Evolutionary conservation across 2,888 invertebrate species (phyloP).

Genomic region (Rapana venosa): DNA sequence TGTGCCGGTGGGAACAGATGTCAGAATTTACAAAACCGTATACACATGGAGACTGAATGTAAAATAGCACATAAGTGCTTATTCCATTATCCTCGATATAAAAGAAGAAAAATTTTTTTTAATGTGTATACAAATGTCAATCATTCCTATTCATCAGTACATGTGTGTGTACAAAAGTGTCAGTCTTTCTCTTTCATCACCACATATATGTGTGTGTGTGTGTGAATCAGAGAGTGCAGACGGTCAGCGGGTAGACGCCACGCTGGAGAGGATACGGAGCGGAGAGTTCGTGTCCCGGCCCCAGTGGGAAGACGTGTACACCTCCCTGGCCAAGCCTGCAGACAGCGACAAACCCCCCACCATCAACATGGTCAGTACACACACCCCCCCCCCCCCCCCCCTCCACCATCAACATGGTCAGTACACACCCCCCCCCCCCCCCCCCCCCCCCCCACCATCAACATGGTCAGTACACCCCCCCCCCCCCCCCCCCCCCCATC

Average conservation of each 20-base stretch:
- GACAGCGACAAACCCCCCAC: constrained; percentile 24
- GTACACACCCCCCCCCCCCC: too few species aligned
- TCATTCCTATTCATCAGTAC: too few species aligned
- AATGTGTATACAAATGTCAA: too few species aligned
- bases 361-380: background rate
- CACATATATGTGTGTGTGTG: too few species aligned
- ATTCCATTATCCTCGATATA: too few species aligned
- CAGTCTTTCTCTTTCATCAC: too few species aligned
- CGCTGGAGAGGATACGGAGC: constrained; percentile 60
- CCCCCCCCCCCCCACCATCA: background rate
- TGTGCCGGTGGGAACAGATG: too few species aligned
- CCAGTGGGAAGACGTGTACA: constrained; percentile 70
- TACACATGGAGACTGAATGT: too few species aligned
- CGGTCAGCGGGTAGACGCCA: constrained; percentile 52
- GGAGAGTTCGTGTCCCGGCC: constrained; percentile 65
- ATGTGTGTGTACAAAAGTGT: background rate
- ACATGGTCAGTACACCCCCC: background rate
- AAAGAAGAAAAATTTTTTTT: too few species aligned
- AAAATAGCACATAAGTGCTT: too few species aligned
- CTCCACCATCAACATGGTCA: background rate
- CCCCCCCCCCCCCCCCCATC: background rate
- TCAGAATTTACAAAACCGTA: too few species aligned
- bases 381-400: too few species aligned
- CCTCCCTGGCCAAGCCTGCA: constrained; percentile 63
- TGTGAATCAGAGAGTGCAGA: background rate